A percentile compares a stretch with the other conserved stretches of the same genome.
Evolutionary conservation across 1,140 invertebrate species (phyloP).

Genomic region (Drosophila lowei): DNA sequence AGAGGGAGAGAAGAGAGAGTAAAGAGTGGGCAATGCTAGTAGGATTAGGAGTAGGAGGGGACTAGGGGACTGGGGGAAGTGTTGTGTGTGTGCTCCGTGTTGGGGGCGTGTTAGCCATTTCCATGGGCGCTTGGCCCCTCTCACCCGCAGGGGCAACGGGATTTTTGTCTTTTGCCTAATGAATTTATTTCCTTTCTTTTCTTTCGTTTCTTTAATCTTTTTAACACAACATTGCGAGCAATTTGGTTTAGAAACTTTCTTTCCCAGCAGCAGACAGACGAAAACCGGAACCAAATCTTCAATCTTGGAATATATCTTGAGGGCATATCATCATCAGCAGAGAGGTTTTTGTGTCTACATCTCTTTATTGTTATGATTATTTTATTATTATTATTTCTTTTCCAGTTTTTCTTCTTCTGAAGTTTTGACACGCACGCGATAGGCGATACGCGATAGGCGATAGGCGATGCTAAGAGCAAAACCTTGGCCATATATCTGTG

Average conservation of each 20-base stretch:
- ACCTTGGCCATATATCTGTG: constrained; percentile 56
- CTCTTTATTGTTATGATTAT: constrained; percentile 60
- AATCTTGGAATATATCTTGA: constrained; percentile 51
- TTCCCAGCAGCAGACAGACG: constrained; percentile 42
- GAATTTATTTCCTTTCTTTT: constrained; percentile 45
- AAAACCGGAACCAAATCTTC: constrained; percentile 61
- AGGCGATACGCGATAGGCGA: constrained; percentile 27
- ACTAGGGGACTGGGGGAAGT: constrained; percentile 2
- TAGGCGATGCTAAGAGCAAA: constrained; percentile 6
- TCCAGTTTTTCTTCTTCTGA: constrained; percentile 30
- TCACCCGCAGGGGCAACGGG: constrained; percentile 26
- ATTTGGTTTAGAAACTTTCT: constrained; percentile 79
- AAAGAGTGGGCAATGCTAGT: too few species aligned
- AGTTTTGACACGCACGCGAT: constrained; percentile 60
- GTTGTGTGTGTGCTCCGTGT: constrained; percentile 24
- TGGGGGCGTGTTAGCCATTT: constrained; percentile 68
- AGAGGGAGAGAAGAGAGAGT: constrained; percentile 24
- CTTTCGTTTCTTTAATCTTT: constrained; percentile 27
- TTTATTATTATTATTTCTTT: constrained; percentile 52
- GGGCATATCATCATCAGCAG: constrained; percentile 36
- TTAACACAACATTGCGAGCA: constrained; percentile 65
- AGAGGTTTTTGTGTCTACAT: constrained; percentile 10
- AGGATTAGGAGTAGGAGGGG: too few species aligned
- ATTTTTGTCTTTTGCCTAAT: constrained; percentile 58
- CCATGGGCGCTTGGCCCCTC: constrained; percentile 38